These are phyloP conservation scores for Rattus rattus DNA, from an alignment of 2,113 vertebrate species.

Conservation along the genomic window DNA sequence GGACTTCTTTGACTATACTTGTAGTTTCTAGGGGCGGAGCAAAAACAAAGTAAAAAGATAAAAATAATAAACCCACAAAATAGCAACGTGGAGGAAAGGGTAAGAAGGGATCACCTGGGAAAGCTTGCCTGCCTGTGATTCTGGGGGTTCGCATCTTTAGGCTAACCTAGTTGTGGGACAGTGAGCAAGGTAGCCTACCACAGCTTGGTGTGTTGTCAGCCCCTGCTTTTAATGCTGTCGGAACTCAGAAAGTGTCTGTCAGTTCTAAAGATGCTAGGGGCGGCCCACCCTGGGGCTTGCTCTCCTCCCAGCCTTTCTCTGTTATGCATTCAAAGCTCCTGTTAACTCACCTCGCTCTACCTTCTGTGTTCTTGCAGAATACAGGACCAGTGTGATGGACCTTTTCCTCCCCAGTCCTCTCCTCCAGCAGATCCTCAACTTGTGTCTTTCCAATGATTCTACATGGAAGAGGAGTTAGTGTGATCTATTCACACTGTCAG, in stretches of 20 bases:
- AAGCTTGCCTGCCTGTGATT: background rate
- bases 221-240: background rate
- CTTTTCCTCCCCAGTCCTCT: background rate
- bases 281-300: too few species aligned
- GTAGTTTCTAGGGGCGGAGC: background rate
- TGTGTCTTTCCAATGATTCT: background rate
- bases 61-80: background rate
- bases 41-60: background rate
- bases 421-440: background rate
- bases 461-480: conserved; percentile 26
- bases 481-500: background rate
- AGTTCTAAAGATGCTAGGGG: background rate
- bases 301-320: background rate
- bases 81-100: background rate
- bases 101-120: background rate
- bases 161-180: background rate
- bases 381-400: rapidly evolving
- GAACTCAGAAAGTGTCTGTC: background rate
- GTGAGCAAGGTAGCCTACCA: rapidly evolving
- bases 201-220: background rate
- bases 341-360: background rate
- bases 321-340: too few species aligned
- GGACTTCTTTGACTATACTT: background rate
- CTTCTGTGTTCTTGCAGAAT: background rate
- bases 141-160: background rate